Evolutionary conservation across 2,797 vertebrate species (phyloP), one percentile per base, ranked within the genome.

Genomic region (Rachycentron canadum): DNA sequence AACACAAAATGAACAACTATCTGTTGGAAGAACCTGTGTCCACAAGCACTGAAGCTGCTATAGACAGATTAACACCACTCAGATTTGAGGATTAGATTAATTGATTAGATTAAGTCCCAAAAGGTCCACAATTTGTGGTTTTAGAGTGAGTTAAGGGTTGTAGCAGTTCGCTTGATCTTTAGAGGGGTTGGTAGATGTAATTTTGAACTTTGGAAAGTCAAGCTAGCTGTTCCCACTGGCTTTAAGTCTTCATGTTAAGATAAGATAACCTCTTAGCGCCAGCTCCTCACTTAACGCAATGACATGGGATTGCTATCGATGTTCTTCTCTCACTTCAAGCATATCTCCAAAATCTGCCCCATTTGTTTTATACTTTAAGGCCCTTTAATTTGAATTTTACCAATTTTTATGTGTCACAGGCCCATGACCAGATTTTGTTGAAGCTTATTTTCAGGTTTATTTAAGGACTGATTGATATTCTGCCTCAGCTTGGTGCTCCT

Each of bases 401-500:
- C 7, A 12, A 21, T 59, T 13, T 1, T 16, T 57, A 36, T 14
- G 8, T 30, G 13, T 45, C 21, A 49, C 23, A 13, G 40, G 57
- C 0, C 32, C 41, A 12, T 12, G 3, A 23, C 25, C 43, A 40
- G 30, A 34, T 65, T 64, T 14, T 28, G 11, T 61, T 32, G 63
- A 16, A 50, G 28, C 12, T 28, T n/a, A 8, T 57, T 45, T 45
- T 14, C 17, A 17, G 17, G 19, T 58, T 43, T 19, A 28, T 65
- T n/a, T 3, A n/a, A 32, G 58, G 6, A 7, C 45, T 17, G 3
- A 4, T 45, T 49, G 40, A 41, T 66, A 11, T 43, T n/a, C 0
- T 25, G 71, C 60, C 61, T 57, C 73, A 71, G 61, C 66, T 41
- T 40, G 40, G 38, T 56, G 74, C 43, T 23, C 41, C 47, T 28